Base-by-base conservation (phyloP, 2,888 invertebrate genomes). In the Diarsia dahlii region DNA sequence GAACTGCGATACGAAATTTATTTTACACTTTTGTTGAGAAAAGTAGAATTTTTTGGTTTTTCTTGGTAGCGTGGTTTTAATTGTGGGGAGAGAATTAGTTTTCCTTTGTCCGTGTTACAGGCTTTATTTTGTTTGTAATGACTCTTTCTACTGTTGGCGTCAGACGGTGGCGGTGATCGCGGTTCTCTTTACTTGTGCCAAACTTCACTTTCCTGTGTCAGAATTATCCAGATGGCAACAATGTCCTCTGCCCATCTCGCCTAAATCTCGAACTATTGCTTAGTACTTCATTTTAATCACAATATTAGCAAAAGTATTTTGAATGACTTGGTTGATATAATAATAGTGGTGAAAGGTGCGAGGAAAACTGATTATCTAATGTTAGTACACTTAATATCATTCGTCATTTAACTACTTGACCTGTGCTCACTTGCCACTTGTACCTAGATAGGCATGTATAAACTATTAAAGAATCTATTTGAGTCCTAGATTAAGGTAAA, bases 1-100 rank as follows among this genome's bases (percentile, higher is more conserved):
- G 60, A 85, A 73, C 71, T 74, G 63, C 71, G 48, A 66, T 56
- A 79, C 71, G 62, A 46, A 86, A 78, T 81, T 64, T 70, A 54
- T 79, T 78, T 65, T 65, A 62, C 63, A 60, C 34, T 64, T 74
- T 73, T 45, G 4, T 66, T 28, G 13, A 48, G 60, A 28, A 78
- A 76, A 69, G 13, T 23, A 60, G 2, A 1, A 0, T 15, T 13
- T 18, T 23, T 46, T 34, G n/a, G 10, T 63, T 63, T 63, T 45
- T 23, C 8, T 58, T 45, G 12, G 5, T 52, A 12, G 18, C 18
- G 23, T 12, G 20, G 23, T 80, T 73, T 50, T 52, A 64, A 80
- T 64, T 46, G 23, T 50, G 6, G 5, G 48, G 23, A 12, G 20
- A 3, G 10, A 45, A 28, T 20, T 54, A n/a, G 20, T 45, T 45